phyloP scores from a whole-genome alignment of 2,888 invertebrate genomes.

The Harmothoe impar region DNA sequence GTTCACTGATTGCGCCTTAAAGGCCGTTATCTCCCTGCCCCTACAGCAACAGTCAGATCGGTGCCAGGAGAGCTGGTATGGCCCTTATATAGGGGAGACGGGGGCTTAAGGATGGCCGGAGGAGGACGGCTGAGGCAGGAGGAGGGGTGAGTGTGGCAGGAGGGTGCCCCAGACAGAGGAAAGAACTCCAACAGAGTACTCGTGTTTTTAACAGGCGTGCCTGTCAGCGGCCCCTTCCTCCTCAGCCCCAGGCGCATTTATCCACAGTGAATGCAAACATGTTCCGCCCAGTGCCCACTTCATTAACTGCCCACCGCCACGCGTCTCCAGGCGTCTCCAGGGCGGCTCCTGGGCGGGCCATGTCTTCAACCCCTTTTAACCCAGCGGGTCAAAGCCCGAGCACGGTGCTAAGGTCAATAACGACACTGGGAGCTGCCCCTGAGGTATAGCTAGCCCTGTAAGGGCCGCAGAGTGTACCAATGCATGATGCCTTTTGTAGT shows the following conservation, averaged over 20 bases:
- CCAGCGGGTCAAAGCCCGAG: background rate
- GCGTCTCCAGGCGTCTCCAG: no score
- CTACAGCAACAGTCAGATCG: no score
- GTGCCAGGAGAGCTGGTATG: no score
- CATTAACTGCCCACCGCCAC: background rate
- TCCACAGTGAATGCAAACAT: conserved; percentile 6
- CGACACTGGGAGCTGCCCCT: no score
- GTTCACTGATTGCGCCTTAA: no score
- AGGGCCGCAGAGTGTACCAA: no score
- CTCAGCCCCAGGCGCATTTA: background rate
- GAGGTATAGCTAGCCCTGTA: no score
- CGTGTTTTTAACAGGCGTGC: background rate
- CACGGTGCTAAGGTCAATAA: no score
- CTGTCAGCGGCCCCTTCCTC: background rate
- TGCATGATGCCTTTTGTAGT: no score
- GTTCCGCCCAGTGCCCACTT: background rate
- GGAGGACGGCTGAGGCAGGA: background rate
- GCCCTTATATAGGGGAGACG: no score
- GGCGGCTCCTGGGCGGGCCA: no score
- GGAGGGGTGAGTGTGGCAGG: background rate
- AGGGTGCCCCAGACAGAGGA: background rate
- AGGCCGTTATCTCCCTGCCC: no score
- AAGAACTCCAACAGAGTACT: background rate
- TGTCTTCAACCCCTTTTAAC: background rate
- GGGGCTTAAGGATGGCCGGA: background rate